Conservation (phyloP, 64 coral and sea anemone species). For the Cladopsammia gracilis region DNA sequence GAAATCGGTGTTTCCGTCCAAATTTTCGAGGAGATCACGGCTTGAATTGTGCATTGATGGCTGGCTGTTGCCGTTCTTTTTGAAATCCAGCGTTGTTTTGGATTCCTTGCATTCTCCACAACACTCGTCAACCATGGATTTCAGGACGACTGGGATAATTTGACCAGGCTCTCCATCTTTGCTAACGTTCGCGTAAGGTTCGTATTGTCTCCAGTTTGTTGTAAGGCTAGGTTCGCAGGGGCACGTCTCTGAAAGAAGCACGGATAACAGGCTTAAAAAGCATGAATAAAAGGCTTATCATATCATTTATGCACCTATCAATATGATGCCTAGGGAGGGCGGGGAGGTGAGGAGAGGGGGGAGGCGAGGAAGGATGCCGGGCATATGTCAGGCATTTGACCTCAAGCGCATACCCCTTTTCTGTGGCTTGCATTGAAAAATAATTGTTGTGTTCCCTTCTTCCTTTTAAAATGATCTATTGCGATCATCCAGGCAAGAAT, state of each 20-base stretch:
- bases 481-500: too few species aligned
- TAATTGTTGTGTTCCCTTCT: too few species aligned
- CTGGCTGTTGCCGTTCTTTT: conserved; percentile 34
- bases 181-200: conserved; percentile 75
- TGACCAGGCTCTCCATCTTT: conserved; percentile 52
- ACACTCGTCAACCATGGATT: conserved; percentile 63
- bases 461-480: too few species aligned
- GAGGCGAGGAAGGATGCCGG: too few species aligned
- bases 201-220: conserved; percentile 71
- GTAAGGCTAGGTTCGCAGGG: conserved; percentile 56
- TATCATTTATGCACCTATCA: too few species aligned
- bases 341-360: too few species aligned
- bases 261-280: not conserved
- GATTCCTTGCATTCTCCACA: conserved; percentile 59
- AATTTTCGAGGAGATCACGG: not conserved
- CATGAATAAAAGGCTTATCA: too few species aligned
- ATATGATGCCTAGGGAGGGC: too few species aligned
- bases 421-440: too few species aligned
- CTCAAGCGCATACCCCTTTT: too few species aligned
- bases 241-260: conserved; percentile 78
- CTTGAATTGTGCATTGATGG: conserved; percentile 32
- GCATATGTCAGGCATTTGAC: too few species aligned
- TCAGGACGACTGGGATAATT: conserved; percentile 71
- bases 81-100: conserved; percentile 62
- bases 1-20: conserved; percentile 67